Evolutionary conservation across 2,888 invertebrate genomes (phyloP).

Genomic region (Petrolisthes manimaculis): DNA sequence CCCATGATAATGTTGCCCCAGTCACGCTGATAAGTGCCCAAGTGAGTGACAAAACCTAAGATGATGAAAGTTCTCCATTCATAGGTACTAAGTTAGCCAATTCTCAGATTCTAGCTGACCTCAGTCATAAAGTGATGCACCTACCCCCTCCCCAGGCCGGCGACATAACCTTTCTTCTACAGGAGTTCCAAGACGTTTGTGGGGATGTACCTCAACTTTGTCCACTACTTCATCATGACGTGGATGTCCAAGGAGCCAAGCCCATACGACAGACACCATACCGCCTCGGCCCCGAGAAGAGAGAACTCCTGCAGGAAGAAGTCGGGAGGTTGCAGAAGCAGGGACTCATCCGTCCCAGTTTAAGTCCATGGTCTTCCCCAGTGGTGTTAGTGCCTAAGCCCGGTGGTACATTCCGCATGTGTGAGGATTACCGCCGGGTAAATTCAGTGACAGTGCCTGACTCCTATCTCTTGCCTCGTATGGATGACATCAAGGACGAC

Average conservation of each 20-base stretch:
- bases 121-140: neutral
- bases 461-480: no score
- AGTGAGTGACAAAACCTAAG: neutral
- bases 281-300: neutral
- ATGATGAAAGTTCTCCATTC: neutral
- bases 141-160: constrained; percentile 1
- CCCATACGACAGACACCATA: neutral
- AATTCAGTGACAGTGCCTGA: no score
- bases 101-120: neutral
- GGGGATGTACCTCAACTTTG: neutral
- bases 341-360: no score
- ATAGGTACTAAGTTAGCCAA: neutral
- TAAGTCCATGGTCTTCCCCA: no score
- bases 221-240: constrained; percentile 5
- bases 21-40: neutral
- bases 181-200: neutral
- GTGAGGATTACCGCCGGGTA: no score
- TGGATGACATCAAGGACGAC: no score
- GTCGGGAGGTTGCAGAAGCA: no score
- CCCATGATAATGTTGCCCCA: neutral
- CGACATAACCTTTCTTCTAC: neutral
- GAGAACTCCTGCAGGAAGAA: no score
- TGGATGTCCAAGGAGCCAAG: neutral
- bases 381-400: no score
- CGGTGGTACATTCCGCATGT: no score